These are phyloP conservation scores for Kryptolebias marmoratus DNA, from an alignment of 2,113 vertebrate genomes.

Conservation along the genomic window DNA sequence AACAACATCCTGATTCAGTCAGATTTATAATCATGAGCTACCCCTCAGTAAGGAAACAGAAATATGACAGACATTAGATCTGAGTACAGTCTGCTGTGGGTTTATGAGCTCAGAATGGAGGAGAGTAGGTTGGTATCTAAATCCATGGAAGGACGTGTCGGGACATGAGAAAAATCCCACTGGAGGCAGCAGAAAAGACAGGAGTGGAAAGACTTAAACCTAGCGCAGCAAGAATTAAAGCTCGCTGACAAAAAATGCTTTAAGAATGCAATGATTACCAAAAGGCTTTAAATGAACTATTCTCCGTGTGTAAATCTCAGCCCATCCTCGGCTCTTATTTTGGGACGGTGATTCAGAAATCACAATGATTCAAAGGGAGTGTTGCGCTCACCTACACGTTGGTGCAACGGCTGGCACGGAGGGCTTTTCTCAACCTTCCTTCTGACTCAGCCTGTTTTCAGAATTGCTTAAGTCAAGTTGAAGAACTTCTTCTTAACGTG, in stretches of 20 bases:
- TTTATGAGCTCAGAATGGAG: conserved; percentile 14
- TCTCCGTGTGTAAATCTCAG: conserved; percentile 13
- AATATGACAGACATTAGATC: conserved; percentile 3
- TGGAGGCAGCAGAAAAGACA: background rate
- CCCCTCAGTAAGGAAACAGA: background rate
- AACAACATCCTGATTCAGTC: background rate
- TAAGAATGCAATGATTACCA: background rate
- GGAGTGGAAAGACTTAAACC: background rate
- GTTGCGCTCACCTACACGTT: conserved; percentile 49
- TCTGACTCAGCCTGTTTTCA: conserved; percentile 51
- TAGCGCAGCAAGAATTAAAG: background rate
- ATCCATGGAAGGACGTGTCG: conserved; percentile 52
- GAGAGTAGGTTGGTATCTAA: conserved; percentile 41
- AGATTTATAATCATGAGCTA: background rate
- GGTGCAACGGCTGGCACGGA: conserved; percentile 28
- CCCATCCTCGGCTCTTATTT: conserved; percentile 26
- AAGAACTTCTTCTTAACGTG: conserved; percentile 12
- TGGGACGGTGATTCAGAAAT: conserved; percentile 47
- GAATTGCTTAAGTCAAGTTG: conserved; percentile 31
- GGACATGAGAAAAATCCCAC: conserved; percentile 57
- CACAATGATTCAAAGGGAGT: conserved; percentile 31
- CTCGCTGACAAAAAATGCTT: background rate
- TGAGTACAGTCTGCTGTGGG: conserved; percentile 2
- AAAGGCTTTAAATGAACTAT: background rate
- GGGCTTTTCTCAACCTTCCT: conserved; percentile 25